Percentiles rank a stretch among this genome's conserved stretches.
Conservation (phyloP, 2,888 invertebrate species). For the Cremastinae sp. region DNA sequence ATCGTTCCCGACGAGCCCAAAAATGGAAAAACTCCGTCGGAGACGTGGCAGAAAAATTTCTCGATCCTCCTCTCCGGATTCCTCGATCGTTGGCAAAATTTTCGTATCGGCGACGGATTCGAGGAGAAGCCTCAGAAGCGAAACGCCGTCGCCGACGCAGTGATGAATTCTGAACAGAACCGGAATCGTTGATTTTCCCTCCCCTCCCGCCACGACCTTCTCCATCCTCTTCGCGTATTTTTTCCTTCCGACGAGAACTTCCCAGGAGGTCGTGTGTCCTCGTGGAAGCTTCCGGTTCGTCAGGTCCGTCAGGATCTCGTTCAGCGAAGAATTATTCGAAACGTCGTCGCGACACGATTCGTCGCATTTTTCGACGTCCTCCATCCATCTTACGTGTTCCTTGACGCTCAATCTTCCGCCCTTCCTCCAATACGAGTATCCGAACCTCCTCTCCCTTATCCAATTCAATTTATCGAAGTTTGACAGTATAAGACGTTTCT, state of each 20-base stretch:
- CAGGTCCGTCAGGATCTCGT: constrained; percentile 78
- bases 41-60: constrained; percentile 45
- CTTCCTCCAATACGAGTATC: constrained; percentile 82
- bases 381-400: constrained; percentile 81
- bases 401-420: constrained; percentile 77
- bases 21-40: constrained; percentile 35
- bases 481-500: constrained; percentile 62
- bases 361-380: constrained; percentile 68
- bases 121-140: constrained; percentile 81
- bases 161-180: constrained; percentile 83
- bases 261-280: constrained; percentile 81
- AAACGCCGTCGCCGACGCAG: constrained; percentile 82
- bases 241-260: constrained; percentile 81
- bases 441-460: constrained; percentile 79
- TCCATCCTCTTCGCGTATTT: too few species aligned
- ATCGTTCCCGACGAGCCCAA: constrained; percentile 38
- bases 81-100: neutral
- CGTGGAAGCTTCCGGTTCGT: constrained; percentile 80
- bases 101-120: constrained; percentile 80
- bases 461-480: constrained; percentile 80
- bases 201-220: neutral
- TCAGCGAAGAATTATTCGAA: constrained; percentile 76
- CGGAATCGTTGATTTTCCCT: constrained; percentile 74
- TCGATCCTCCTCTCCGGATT: neutral
- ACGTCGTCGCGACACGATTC: constrained; percentile 70